Conservation (phyloP, 2,888 invertebrate genomes). For the Cybosia mesomella region DNA sequence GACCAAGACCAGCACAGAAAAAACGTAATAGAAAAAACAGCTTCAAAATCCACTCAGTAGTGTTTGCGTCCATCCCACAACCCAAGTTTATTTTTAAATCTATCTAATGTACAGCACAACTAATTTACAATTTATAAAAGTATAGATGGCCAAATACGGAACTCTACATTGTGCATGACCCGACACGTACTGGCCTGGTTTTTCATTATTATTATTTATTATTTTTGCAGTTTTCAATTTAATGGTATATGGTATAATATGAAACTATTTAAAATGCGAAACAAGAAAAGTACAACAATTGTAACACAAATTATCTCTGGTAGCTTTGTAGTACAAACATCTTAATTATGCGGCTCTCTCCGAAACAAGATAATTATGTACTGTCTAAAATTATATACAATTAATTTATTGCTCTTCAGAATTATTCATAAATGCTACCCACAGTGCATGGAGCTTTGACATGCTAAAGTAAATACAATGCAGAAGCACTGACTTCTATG, state of each 20-base stretch:
- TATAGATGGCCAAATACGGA: too few species aligned
- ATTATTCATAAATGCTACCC: background rate
- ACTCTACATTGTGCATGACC: too few species aligned
- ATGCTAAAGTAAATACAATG: background rate
- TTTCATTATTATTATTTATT: background rate
- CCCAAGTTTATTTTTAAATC: too few species aligned
- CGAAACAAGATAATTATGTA: background rate
- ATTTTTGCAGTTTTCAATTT: background rate
- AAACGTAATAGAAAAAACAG: too few species aligned
- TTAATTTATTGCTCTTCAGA: background rate
- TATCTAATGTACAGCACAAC: too few species aligned
- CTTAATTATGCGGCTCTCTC: background rate
- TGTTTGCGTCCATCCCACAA: too few species aligned
- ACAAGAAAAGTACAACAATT: background rate
- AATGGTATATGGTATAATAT: background rate
- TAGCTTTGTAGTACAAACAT: conserved; percentile 1
- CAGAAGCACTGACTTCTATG: too few species aligned
- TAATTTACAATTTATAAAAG: too few species aligned
- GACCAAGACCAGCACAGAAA: too few species aligned
- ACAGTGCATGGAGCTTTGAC: too few species aligned
- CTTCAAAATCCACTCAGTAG: too few species aligned
- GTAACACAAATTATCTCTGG: background rate
- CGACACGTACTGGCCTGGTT: too few species aligned
- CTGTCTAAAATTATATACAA: background rate
- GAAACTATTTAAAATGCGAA: background rate